A percentile compares a stretch with the other conserved stretches of the same genome.
phyloP scores from a whole-genome alignment of 2,113 vertebrate species.

The Chaetodon auriga region DNA sequence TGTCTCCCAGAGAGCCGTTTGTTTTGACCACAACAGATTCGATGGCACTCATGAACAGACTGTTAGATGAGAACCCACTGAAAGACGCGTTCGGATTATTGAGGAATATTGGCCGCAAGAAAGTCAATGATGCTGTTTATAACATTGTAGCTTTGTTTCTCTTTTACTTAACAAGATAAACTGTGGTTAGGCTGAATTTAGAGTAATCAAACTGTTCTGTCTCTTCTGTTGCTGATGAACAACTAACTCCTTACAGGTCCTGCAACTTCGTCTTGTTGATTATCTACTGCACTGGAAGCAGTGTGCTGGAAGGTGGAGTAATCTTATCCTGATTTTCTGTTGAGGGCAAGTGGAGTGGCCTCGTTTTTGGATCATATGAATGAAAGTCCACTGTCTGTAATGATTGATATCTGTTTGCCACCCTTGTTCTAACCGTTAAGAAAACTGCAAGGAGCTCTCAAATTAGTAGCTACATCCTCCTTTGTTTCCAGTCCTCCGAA shows the following conservation, averaged over 20 bases:
- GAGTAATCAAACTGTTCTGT: not conserved
- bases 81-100: not conserved
- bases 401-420: conserved; percentile 3
- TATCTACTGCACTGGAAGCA: not conserved
- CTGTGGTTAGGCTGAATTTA: not conserved
- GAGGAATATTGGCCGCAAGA: not conserved
- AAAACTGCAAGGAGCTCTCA: not conserved
- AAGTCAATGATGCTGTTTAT: not conserved
- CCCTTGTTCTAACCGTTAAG: not conserved
- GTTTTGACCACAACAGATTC: conserved; percentile 15
- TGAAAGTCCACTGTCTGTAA: not conserved
- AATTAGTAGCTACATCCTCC: not conserved
- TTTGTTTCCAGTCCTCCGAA: not conserved
- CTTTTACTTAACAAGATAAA: not conserved
- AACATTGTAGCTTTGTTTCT: not conserved
- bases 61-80: not conserved
- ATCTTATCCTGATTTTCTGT: not conserved
- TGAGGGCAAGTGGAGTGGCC: not conserved
- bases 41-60: not conserved
- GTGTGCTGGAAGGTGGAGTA: not conserved
- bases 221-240: not conserved
- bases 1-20: conserved; percentile 33
- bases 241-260: not conserved
- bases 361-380: not conserved
- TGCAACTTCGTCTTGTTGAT: not conserved